Conservation (phyloP, 2,888 invertebrate genomes). For the Ochlodes sylvanus region DNA sequence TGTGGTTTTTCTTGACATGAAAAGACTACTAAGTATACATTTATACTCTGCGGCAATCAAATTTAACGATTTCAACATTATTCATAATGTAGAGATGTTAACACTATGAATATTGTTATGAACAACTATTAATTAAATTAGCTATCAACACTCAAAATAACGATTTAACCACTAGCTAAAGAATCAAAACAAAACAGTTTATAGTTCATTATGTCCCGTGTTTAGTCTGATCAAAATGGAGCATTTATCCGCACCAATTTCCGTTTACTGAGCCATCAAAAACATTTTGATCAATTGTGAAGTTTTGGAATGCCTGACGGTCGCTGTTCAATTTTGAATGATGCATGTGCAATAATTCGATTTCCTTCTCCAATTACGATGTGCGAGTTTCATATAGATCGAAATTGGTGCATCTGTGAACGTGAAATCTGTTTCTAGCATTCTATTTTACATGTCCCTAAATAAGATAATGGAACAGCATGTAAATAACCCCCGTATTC, state of each 20-base stretch:
- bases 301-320: conserved; percentile 8
- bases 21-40: too few relatives aligned
- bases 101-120: too few relatives aligned
- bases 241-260: background rate
- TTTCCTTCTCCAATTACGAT: conserved; percentile 24
- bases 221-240: background rate
- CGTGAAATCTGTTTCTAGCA: conserved; percentile 14
- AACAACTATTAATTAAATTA: too few relatives aligned
- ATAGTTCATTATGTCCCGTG: background rate
- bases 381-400: conserved; percentile 17
- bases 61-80: too few relatives aligned
- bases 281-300: conserved; percentile 14
- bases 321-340: conserved; percentile 28
- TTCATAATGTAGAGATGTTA: too few relatives aligned
- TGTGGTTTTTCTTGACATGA: too few relatives aligned
- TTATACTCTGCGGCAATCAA: too few relatives aligned
- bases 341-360: conserved; percentile 31
- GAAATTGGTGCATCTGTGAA: conserved; percentile 24
- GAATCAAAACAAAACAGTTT: background rate
- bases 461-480: background rate
- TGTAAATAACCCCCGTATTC: background rate
- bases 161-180: background rate
- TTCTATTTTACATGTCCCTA: conserved; percentile 10
- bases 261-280: background rate
- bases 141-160: background rate